phyloP scores from a whole-genome alignment of 2,888 invertebrate species.

The Aphidius colemani region DNA sequence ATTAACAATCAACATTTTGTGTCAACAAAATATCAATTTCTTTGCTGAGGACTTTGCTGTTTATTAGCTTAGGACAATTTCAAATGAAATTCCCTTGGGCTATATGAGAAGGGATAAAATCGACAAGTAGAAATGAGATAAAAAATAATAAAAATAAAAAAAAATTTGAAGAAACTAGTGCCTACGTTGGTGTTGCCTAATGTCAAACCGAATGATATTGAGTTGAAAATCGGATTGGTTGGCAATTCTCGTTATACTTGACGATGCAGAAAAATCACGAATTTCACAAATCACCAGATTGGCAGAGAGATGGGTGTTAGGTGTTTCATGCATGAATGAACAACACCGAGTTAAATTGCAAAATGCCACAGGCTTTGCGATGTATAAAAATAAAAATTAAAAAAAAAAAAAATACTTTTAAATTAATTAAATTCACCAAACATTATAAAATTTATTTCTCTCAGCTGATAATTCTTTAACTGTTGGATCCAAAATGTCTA shows the following conservation, averaged over 20 bases:
- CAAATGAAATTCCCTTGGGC: neutral
- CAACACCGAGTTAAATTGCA: neutral
- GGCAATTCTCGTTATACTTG: slow-evolving; percentile 33
- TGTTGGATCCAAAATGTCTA: no score
- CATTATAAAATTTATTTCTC: neutral
- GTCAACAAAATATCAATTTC: no score
- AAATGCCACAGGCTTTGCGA: neutral
- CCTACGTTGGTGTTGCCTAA: neutral
- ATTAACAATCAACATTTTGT: no score
- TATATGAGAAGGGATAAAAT: neutral
- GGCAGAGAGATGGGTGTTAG: neutral
- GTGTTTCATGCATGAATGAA: slow-evolving; percentile 3
- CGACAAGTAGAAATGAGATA: no score
- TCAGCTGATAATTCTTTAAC: no score
- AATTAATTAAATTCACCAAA: no score
- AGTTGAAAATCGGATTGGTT: slow-evolving; percentile 33
- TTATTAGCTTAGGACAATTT: slow-evolving; percentile 4
- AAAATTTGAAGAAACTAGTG: neutral
- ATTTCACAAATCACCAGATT: no score
- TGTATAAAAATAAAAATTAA: neutral
- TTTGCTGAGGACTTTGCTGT: no score
- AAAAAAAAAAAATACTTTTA: no score
- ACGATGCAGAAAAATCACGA: slow-evolving; percentile 28
- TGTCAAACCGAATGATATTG: slow-evolving; percentile 29
- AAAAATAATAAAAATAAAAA: no score